Conservation (phyloP, 2,113 vertebrate genomes). For the Balaenoptera acutorostrata region DNA sequence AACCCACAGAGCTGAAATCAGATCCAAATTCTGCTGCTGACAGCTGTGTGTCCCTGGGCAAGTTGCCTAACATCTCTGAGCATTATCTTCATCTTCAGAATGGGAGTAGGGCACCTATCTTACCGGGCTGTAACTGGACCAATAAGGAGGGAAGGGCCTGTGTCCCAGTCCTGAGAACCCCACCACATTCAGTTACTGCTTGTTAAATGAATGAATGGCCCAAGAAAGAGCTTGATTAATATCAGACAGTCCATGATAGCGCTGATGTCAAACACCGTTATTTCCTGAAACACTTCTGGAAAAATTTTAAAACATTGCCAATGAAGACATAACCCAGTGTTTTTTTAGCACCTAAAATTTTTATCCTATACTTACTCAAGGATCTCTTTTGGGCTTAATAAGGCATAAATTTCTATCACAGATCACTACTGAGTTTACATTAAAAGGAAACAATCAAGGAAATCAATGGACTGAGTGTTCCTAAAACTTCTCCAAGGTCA, state of each 20-base stretch:
- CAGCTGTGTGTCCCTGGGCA: not conserved
- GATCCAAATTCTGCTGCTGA: not conserved
- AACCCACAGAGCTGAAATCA: not conserved
- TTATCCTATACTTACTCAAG: not conserved
- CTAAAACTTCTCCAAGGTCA: not conserved
- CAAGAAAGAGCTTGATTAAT: not conserved
- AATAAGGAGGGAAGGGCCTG: accelerated
- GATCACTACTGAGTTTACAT: not conserved
- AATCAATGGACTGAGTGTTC: not conserved
- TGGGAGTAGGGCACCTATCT: not conserved
- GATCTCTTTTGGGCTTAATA: not conserved
- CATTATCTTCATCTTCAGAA: not conserved
- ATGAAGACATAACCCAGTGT: not conserved
- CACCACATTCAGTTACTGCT: not conserved
- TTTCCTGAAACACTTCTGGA: not conserved
- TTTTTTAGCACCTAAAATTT: not conserved
- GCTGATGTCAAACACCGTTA: not conserved
- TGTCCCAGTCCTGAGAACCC: not conserved
- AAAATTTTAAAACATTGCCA: not conserved
- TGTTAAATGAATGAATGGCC: not conserved
- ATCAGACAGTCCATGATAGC: not conserved
- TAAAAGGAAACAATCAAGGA: not conserved
- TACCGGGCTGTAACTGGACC: not conserved
- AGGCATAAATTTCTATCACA: not conserved
- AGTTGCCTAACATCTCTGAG: not conserved